Base-by-base conservation (phyloP, 2,888 invertebrate genomes). In the Diarsia mendica region DNA sequence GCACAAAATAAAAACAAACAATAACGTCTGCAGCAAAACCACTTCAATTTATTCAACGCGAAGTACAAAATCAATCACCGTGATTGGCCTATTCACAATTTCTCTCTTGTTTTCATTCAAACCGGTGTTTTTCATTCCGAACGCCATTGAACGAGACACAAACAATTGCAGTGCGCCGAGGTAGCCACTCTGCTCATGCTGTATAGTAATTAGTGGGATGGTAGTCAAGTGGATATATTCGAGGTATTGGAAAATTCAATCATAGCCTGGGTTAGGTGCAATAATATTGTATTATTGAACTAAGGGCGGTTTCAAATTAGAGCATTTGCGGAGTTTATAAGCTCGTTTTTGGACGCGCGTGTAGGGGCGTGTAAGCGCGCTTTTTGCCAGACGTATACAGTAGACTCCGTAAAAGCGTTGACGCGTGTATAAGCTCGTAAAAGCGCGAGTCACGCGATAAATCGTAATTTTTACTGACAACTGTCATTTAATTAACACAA, bases 41-140 rank as follows among this genome's bases (percentile, higher is more conserved):
- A 82, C 68, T 85, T 80, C 86, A 88, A 89, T 90, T 89, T 77
- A 75, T 76, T 85, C 73, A 82, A 79, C 82, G 77, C 46, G 73
- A 79, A 85, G 75, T 79, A 82, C 68, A 87, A 89, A 89, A 91
- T 89, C 90, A 90, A 92, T 92, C 90, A 83, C 72, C 39, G 79
- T 89, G 91, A 92, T 92, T 91, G 90, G 90, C 81, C 88, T 83
- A 89, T 91, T 90, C 87, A 90, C 85, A 85, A 80, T 84, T 71
- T 73, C 46, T 39, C 82, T 64, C 71, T 84, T 82, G 82, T 85
- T 75, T 66, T 73, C 73, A 68, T 79, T 86, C 81, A 85, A 85
- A 83, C 80, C 68, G 86, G 61, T 77, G 80, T 80, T 86, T 86
- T 88, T 82, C 82, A 82, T 68, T 81, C 61, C 67, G 48, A 73